Evolutionary conservation across 2,113 vertebrate genomes (phyloP).

Genomic region (Aramus guarauna): DNA sequence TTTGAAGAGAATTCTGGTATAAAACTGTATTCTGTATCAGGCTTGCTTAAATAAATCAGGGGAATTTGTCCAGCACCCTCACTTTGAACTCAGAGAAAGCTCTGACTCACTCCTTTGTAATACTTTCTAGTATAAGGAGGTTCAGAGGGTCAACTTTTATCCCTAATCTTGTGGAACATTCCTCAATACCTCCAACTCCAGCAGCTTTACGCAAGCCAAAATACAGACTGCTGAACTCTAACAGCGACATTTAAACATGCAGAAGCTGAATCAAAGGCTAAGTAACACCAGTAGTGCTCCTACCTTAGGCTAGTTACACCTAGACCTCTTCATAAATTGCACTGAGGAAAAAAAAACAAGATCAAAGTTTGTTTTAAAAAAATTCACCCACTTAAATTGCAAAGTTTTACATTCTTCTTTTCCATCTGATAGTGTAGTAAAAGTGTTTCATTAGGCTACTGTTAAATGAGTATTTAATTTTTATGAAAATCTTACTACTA

Average conservation of each 20-base stretch:
- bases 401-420: background rate
- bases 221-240: background rate
- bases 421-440: background rate
- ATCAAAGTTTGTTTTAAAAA: too few species aligned
- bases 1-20: background rate
- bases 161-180: constrained; percentile 3
- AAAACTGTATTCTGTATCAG: background rate
- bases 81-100: background rate
- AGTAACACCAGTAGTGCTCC: background rate
- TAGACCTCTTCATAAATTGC: background rate
- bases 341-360: background rate
- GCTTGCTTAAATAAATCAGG: background rate
- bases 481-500: background rate
- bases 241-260: background rate
- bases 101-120: background rate
- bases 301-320: background rate
- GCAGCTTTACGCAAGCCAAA: background rate
- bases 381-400: too few species aligned
- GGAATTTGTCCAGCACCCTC: background rate
- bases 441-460: background rate
- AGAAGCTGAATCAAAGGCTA: background rate
- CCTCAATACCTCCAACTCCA: background rate
- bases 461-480: background rate
- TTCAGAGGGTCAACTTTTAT: constrained; percentile 35
- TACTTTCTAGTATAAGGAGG: background rate